phyloP scores from a whole-genome alignment of 2,888 invertebrate genomes.

The Amphipyra tragopoginis region DNA sequence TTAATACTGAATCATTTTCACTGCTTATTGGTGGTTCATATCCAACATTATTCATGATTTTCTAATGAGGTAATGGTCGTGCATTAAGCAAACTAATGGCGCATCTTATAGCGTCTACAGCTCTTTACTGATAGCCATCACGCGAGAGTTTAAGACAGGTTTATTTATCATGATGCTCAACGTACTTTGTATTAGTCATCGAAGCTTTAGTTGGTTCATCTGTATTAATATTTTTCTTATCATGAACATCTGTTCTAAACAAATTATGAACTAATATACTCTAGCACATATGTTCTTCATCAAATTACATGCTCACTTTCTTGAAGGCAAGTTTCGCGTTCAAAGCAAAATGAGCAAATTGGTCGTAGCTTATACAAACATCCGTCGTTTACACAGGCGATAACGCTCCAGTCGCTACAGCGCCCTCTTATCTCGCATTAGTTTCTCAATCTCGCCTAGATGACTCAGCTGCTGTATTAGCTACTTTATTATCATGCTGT shows the following conservation, averaged over 20 bases:
- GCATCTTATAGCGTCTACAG: conserved; percentile 30
- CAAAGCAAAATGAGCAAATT: conserved; percentile 62
- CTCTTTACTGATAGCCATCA: conserved; percentile 32
- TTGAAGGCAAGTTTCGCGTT: conserved; percentile 52
- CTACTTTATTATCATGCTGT: conserved; percentile 48
- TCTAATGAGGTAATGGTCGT: conserved; percentile 37
- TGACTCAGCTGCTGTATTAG: conserved; percentile 52
- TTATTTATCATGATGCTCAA: conserved; percentile 22
- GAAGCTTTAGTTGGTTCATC: conserved; percentile 4
- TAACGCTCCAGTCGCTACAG: conserved; percentile 70
- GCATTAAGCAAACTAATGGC: conserved; percentile 43
- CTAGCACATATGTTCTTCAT: conserved; percentile 16
- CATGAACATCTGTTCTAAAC: conserved; percentile 12
- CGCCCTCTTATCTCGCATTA: conserved; percentile 69
- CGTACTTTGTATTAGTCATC: conserved; percentile 12
- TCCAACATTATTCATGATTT: conserved; percentile 38
- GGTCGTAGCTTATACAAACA: conserved; percentile 75
- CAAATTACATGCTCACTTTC: conserved; percentile 47
- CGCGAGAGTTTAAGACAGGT: conserved; percentile 36
- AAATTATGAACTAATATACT: conserved; percentile 13
- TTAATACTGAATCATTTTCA: conserved; percentile 22
- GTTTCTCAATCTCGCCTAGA: conserved; percentile 63
- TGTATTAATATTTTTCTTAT: conserved; percentile 13
- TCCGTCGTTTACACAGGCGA: conserved; percentile 77
- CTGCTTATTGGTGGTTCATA: conserved; percentile 20